These are phyloP conservation scores for Cheilosia variabilis DNA, from an alignment of 2,888 invertebrate species.

Conservation along the genomic window DNA sequence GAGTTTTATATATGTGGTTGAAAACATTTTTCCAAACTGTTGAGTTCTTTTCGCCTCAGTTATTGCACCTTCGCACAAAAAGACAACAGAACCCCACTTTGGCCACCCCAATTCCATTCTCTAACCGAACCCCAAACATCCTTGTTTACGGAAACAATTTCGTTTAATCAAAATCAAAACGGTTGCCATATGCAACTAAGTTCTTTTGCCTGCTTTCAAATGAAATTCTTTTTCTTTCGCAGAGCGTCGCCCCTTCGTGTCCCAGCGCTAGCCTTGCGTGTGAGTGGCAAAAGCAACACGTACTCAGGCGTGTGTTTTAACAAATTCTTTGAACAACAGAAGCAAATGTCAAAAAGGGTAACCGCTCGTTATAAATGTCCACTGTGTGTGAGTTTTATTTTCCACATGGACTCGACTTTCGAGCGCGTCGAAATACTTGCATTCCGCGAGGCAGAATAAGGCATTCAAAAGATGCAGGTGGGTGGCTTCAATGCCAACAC, in stretches of 20 bases:
- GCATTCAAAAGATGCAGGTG: conserved; percentile 18
- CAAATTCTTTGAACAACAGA: conserved; percentile 71
- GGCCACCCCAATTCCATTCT: conserved; percentile 11
- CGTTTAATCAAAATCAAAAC: conserved; percentile 46
- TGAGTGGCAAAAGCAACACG: conserved; percentile 64
- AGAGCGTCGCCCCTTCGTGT: not conserved
- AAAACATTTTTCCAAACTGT: conserved; percentile 71
- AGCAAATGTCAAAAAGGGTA: conserved; percentile 65
- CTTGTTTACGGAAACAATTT: conserved; percentile 63
- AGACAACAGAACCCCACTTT: conserved; percentile 40
- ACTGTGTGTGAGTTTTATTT: conserved; percentile 59
- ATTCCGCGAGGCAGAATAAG: conserved; percentile 27
- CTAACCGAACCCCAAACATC: not conserved
- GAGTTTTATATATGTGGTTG: not conserved
- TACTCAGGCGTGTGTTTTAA: conserved; percentile 68
- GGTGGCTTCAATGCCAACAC: conserved; percentile 59
- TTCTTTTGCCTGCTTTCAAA: conserved; percentile 5
- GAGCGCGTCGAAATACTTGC: conserved; percentile 5
- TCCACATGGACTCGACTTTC: not conserved
- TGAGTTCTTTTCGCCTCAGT: conserved; percentile 60
- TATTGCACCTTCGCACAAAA: conserved; percentile 39
- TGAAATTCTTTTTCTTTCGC: conserved; percentile 14
- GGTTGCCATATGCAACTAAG: conserved; percentile 15
- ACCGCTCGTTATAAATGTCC: conserved; percentile 65
- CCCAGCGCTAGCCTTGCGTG: not conserved